A percentile compares a stretch with the other conserved stretches of the same genome.
phyloP scores from a whole-genome alignment of 2,888 invertebrate species.

The Rhopalosiphum nymphaeae region DNA sequence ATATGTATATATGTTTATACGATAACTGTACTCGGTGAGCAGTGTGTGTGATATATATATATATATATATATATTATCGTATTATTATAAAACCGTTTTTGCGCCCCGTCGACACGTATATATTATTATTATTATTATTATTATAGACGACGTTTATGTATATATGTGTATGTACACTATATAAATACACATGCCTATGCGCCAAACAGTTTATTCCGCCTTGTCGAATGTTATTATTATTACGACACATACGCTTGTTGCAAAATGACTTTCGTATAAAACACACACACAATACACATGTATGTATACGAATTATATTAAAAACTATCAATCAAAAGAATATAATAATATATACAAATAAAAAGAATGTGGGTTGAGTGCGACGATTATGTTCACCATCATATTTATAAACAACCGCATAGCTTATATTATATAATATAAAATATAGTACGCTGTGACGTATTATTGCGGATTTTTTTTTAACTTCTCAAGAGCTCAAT shows the following conservation, averaged over 20 bases:
- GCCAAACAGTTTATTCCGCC: slow-evolving; percentile 47
- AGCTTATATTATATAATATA: not conserved
- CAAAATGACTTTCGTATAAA: not conserved
- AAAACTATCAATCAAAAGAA: slow-evolving; percentile 1
- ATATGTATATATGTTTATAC: not conserved
- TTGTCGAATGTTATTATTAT: slow-evolving; percentile 24
- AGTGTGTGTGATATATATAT: not conserved
- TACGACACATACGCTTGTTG: not conserved
- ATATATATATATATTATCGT: not conserved
- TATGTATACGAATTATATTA: not conserved
- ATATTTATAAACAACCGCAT: not conserved
- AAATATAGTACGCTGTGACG: not conserved
- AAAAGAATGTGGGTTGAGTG: not conserved
- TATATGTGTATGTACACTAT: not conserved
- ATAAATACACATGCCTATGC: not conserved
- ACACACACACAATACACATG: not conserved
- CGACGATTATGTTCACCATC: not conserved
- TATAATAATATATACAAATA: not conserved
- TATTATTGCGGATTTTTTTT: not conserved
- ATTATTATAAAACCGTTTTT: slow-evolving; percentile 38
- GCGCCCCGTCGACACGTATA: slow-evolving; percentile 41
- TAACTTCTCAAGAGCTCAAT: not conserved
- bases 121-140: not conserved
- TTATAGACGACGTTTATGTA: not conserved
- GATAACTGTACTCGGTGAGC: not conserved